Base-by-base conservation (phyloP, 2,797 vertebrate genomes). In the Hyperoplus immaculatus region DNA sequence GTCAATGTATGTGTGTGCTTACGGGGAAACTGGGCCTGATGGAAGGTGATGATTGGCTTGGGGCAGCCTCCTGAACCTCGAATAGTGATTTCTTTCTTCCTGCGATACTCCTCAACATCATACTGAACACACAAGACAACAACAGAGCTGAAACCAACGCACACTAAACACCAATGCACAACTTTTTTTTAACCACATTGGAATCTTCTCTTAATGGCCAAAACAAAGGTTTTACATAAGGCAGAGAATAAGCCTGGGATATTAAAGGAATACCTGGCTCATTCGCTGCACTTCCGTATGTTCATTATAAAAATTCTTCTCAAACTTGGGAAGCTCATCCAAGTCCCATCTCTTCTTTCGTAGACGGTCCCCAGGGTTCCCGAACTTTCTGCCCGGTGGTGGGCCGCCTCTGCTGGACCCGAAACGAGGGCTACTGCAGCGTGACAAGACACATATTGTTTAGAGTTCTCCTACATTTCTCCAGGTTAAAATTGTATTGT, bases 311-410 rank as follows among this genome's bases (percentile, higher is more conserved):
- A 99, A 99, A 88, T 98, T 98, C 92, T 99, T 99, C 93, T 99
- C 97, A 92, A 99, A 99, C 58, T 98, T 99, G 10, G 97, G 97
- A 41, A 99, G 95, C 18, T 97, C 96, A 36, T 92, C 96, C 75
- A 99, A 91, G 84, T 99, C 97, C 98, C 98, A 99, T 81, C 97
- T 96, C 89, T 97, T 98, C 87, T 98, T 99, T 21, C 97, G 96
- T 21, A 99, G 92, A 68, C 97, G 96, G 18, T 99, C 97, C 36
- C 98, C 98, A 0, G 97, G 97, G 89, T 97, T 98, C 69, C 98
- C 97, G 88, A 98, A 98, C 83, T 97, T 98, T 89, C 96, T 97
- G 0, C 95, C 95, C 55, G 95, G 89, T 21, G 96, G 92, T 41
- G 95, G 94, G 63, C 96, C 95, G 38, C 96, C 93, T 77, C 93